phyloP scores from a whole-genome alignment of 2,888 invertebrate species.

The Alcis repandata region DNA sequence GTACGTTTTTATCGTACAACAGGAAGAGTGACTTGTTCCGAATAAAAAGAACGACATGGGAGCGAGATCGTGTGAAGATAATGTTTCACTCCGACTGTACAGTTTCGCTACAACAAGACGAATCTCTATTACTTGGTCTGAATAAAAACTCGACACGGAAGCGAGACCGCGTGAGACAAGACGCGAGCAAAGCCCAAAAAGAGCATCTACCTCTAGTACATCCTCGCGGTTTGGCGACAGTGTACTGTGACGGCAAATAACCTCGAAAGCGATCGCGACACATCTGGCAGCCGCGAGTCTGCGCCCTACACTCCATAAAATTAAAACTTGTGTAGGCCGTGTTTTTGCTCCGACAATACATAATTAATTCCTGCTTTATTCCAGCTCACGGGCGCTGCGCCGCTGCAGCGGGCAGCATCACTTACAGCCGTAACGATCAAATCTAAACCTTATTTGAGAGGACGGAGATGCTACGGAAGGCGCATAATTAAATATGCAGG shows the following conservation, averaged over 20 bases:
- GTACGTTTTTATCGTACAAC: too few species aligned
- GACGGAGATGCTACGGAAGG: not conserved
- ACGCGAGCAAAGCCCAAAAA: not conserved
- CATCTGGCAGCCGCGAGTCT: slow-evolving; percentile 3
- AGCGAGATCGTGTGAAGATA: too few species aligned
- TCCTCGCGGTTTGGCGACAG: too few species aligned
- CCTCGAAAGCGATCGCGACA: not conserved
- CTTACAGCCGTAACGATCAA: not conserved
- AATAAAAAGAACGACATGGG: too few species aligned
- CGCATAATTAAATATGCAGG: slow-evolving; percentile 14
- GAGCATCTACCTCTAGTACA: too few species aligned
- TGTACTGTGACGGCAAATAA: too few species aligned
- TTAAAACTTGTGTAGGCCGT: slow-evolving; percentile 39
- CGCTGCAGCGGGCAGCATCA: slow-evolving; percentile 9
- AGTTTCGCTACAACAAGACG: too few species aligned
- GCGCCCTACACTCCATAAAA: slow-evolving; percentile 28
- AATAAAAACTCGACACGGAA: too few species aligned
- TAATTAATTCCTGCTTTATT: slow-evolving; percentile 47
- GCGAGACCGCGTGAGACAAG: too few species aligned
- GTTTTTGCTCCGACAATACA: slow-evolving; percentile 41
- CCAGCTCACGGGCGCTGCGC: slow-evolving; percentile 40
- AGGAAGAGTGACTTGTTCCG: too few species aligned
- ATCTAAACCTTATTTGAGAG: slow-evolving; percentile 11
- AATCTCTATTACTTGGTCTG: too few species aligned
- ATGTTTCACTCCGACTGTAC: too few species aligned